These are phyloP conservation scores for Gnathonemus longibarbis DNA, from an alignment of 2,113 vertebrate genomes.

Conservation along the genomic window DNA sequence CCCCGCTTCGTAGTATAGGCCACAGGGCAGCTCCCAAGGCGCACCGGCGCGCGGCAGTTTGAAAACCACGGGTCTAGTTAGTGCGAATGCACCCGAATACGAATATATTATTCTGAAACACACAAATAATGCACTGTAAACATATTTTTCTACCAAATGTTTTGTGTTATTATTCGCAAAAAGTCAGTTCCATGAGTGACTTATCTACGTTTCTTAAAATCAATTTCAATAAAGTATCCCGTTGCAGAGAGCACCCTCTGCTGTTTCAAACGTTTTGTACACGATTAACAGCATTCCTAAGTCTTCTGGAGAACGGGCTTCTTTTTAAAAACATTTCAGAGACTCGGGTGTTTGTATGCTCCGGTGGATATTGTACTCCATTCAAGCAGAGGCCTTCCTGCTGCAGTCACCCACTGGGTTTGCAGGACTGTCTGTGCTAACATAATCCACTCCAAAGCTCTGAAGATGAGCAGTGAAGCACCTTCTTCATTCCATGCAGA, in stretches of 20 bases:
- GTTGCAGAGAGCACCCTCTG: not conserved
- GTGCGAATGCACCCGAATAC: too few species aligned
- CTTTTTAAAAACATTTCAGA: not conserved
- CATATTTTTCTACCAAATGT: too few species aligned
- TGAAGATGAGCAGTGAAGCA: not conserved
- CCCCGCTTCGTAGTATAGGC: too few species aligned
- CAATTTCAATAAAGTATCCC: not conserved
- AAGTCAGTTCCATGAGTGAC: too few species aligned
- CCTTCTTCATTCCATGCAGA: not conserved
- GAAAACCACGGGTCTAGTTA: too few species aligned
- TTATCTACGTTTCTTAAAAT: too few species aligned
- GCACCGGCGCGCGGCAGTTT: too few species aligned
- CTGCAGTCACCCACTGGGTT: not conserved
- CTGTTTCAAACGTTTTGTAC: not conserved
- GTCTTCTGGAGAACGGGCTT: not conserved
- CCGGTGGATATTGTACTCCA: not conserved
- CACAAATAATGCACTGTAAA: too few species aligned
- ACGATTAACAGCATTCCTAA: not conserved
- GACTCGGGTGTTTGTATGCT: not conserved
- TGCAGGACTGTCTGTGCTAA: not conserved
- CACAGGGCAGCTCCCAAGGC: too few species aligned
- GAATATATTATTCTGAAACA: too few species aligned
- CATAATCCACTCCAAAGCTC: not conserved
- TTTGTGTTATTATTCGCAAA: too few species aligned
- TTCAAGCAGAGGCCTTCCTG: not conserved